Base-by-base conservation (phyloP, 2,113 vertebrate genomes). In the Azemiops feae region DNA sequence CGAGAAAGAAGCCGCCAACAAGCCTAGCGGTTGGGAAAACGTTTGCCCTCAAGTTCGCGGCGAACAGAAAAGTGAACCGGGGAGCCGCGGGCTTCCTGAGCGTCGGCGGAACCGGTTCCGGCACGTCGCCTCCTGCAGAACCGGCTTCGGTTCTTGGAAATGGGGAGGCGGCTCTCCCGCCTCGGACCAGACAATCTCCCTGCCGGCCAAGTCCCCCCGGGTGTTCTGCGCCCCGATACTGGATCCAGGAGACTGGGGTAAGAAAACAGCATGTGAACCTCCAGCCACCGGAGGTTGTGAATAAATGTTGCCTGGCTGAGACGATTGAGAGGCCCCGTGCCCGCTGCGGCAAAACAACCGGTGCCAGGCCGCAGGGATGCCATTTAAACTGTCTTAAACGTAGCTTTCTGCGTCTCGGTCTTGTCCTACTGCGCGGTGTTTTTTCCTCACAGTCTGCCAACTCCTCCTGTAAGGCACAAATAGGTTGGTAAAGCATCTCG, bases 221-320 rank as follows among this genome's bases (percentile, higher is more conserved):
- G 95, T 92, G 87, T 93, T 94, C 95, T 95, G 90, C 87, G 14
- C 55, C 87, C 91, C 91, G 88, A 45, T 47, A 94, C 55, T 95
- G 57, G 87, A 96, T 94, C 93, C 95, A 94, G 96, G 96, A 96
- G 95, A 53, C 88, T 95, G 94, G 96, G 97, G 97, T 97, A 97
- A 97, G 97, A 94, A 94, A 96, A 34, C 52, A 3, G 47, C 88
- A 9, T 6, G 25, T 52, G 85, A 39, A 85, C 12, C 45, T 34
- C n/a, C 54, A 2, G 52, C 50, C 54, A 43, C 53, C 10, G 74
- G 74, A 43, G 7, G n/a, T n/a, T 50, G 91, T 60, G 85, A 25
- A 58, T 57, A 25, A 34, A 25, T 5, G 43, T 14, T 85, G 43
- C n/a, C 20, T 53, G 20, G 45, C n/a, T 81, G 27, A 34, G 3